Evolutionary conservation across 2,113 vertebrate genomes (phyloP).

Genomic region (Salvelinus fontinalis): DNA sequence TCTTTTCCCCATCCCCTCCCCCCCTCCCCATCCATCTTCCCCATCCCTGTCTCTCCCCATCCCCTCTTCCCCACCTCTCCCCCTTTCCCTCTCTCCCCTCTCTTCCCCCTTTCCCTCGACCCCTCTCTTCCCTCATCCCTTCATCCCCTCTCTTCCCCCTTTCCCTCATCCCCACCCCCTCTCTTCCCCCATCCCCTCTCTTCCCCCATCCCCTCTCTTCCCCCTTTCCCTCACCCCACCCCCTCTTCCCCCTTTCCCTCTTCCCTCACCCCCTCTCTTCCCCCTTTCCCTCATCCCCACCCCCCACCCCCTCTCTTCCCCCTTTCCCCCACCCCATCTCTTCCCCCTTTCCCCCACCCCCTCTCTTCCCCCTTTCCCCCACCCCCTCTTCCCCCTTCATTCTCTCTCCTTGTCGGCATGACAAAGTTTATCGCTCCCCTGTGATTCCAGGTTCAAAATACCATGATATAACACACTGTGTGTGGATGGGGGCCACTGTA

Average conservation of each 20-base stretch:
- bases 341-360: background rate
- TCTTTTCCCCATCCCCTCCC: slow-evolving; percentile 7
- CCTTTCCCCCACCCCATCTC: slow-evolving; percentile 5
- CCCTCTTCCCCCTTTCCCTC: slow-evolving; percentile 26
- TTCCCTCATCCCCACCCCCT: accelerated
- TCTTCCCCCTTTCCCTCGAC: too few species aligned
- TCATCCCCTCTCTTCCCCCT: too few species aligned
- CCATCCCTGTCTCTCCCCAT: too few species aligned
- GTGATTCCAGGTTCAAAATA: slow-evolving; percentile 37
- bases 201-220: slow-evolving; percentile 23
- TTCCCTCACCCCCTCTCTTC: slow-evolving; percentile 26
- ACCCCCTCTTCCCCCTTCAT: slow-evolving; percentile 42
- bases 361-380: slow-evolving; percentile 35
- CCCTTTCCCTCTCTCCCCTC: too few species aligned
- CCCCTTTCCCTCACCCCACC: background rate
- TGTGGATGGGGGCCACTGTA: background rate
- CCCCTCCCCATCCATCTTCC: too few species aligned
- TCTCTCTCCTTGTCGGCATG: slow-evolving; percentile 48
- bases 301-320: too few species aligned
- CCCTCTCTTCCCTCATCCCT: accelerated
- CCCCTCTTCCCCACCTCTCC: too few species aligned
- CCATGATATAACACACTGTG: slow-evolving; percentile 29
- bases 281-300: too few species aligned
- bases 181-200: slow-evolving; percentile 15
- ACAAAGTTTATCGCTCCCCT: slow-evolving; percentile 53